Base-by-base conservation (phyloP, 2,113 vertebrate genomes). In the Tachuris rubrigastra region DNA sequence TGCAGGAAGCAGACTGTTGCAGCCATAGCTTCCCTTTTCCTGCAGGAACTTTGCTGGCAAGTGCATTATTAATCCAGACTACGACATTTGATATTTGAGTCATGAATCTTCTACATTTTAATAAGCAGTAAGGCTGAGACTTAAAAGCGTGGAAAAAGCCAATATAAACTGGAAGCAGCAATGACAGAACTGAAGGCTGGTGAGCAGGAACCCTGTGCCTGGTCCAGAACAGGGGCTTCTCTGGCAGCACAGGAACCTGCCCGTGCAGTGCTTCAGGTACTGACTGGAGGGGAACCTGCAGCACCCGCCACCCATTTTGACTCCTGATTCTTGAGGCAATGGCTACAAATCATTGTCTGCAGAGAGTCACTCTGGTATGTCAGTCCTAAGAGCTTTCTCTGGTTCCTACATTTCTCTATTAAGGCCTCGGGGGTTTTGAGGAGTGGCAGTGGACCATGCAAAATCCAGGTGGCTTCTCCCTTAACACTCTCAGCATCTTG, bases 1-100 rank as follows among this genome's bases (percentile, higher is more conserved):
- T 76, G 85, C 76, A 39, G 85, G 90, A 87, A 89, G 67, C 87
- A 85, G 80, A 28, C 77, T 95, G 91, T 68, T 24, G 50, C 90
- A 94, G 90, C 88, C 92, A 56, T 59, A 75, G 95, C 89, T 91
- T 94, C 89, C 91, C 93, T 95, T 76, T 79, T 96, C 81, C 94
- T 85, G 91, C 90, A 93, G 85, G 53, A 96, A 96, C 78, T 89
- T 87, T 69, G 50, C 75, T 90, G 93, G 81, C 78, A 91, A 90
- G 67, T 71, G 82, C 21, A 35, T 66, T 88, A 76, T 41, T 90
- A 77, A 83, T 73, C 63, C 79, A 66, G 33, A 55, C 50, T 47
- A 55, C 80, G 60, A 50, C 28, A 81, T 78, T 23, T 63, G 39
- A 82, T 87, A 81, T 33, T 59, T 28, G 5, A 77, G 69, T 50